These are phyloP conservation scores for Drosophila leontia DNA, from an alignment of 1,140 invertebrate species.

Conservation along the genomic window DNA sequence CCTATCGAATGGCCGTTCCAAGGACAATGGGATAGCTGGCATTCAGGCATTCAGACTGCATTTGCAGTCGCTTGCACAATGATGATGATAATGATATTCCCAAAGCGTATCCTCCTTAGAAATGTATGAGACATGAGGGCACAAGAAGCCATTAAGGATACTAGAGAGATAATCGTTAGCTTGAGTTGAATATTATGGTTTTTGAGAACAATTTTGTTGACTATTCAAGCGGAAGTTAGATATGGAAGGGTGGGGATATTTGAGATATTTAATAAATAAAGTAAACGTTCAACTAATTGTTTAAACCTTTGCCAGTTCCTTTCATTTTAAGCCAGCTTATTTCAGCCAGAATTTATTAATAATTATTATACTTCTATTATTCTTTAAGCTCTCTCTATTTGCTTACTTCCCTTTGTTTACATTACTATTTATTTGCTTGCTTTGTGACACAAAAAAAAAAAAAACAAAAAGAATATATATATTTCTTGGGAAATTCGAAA, in stretches of 20 bases:
- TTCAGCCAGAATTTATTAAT: too few species aligned
- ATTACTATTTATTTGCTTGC: neutral
- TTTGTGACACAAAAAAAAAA: conserved; percentile 1
- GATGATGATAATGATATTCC: conserved; percentile 2
- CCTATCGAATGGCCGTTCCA: conserved; percentile 8
- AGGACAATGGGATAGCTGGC: neutral
- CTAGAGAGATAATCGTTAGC: neutral
- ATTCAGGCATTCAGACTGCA: neutral
- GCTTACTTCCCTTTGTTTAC: neutral
- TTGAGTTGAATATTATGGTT: neutral
- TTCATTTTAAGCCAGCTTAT: too few species aligned
- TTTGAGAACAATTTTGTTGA: neutral
- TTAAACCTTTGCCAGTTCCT: neutral
- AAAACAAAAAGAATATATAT: too few species aligned
- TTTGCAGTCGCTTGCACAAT: neutral
- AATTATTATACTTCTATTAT: neutral
- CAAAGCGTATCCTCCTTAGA: neutral
- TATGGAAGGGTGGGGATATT: neutral
- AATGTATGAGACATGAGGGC: conserved; percentile 2
- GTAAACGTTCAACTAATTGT: too few species aligned
- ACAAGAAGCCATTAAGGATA: neutral
- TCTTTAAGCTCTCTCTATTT: neutral
- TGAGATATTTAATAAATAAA: too few species aligned
- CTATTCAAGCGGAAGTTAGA: neutral
- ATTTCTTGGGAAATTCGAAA: neutral